Base-by-base conservation (phyloP, 2,797 vertebrate genomes). In the Melanotaenia boesemani region DNA sequence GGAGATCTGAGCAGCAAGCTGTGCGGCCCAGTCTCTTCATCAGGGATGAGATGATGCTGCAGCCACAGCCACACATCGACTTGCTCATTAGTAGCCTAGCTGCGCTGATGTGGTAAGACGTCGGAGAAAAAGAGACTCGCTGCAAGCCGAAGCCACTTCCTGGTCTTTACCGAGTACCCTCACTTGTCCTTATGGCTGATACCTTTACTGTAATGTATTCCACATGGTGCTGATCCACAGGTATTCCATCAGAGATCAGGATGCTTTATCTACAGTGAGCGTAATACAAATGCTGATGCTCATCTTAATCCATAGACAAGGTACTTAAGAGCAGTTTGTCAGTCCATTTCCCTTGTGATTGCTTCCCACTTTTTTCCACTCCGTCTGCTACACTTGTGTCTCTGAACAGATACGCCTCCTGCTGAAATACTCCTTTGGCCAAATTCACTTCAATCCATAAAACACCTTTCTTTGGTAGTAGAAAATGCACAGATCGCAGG, bases 61-160 rank as follows among this genome's bases (percentile, higher is more conserved):
- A 98, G 93, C 96, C 96, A 96, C 98, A 99, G 95, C 97, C 97
- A 92, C 98, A 99, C 98, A 99, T 99, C 93, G 96, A 97, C 94
- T 95, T 95, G 94, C 93, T 98, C 96, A 96, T 97, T 90, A 92
- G 95, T 91, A 93, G 91, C 87, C 89, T 80, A 83, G 93, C 86
- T 72, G 63, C 66, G 90, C 91, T 67, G 63, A 63, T 80, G 57
- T 76, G 70, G 61, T 52, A 77, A 66, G 59, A 64, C 3, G 75
- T 64, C 64, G 37, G 28, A 36, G 32, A 62, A 67, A 32, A 58
- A 66, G 30, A 68, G 63, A 67, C 52, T 46, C 26, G 60, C 59
- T 48, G 61, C 54, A 28, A 57, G 68, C 72, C 24, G 56, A 58
- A 54, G 73, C 67, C 59, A 79, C 87, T 88, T 83, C 80, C 77